These are phyloP conservation scores for Molorchus minor DNA, from an alignment of 2,888 invertebrate species.

Conservation along the genomic window DNA sequence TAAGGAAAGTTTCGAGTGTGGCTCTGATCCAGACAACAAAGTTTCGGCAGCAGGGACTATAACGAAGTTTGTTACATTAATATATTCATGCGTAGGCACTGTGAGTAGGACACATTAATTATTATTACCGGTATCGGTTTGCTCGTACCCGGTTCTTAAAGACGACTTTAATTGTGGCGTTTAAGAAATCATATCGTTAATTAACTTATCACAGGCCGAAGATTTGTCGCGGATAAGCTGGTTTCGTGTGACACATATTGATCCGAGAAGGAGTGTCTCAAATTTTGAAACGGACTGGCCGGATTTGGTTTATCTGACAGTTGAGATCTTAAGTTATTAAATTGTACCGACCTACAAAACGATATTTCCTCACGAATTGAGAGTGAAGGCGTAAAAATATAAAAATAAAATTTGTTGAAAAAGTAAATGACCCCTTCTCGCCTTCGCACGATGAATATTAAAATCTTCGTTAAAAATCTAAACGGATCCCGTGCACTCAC, in stretches of 20 bases:
- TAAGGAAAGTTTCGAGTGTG: slow-evolving; percentile 5
- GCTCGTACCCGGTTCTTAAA: neutral
- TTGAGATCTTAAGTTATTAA: neutral
- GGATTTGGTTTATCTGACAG: neutral
- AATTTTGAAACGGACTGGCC: neutral
- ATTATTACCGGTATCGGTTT: no score
- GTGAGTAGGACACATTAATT: no score
- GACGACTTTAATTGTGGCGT: neutral
- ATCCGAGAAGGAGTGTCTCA: neutral
- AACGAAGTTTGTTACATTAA: neutral
- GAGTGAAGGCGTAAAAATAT: no score
- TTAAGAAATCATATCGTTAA: neutral
- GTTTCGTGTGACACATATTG: neutral
- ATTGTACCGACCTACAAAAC: neutral
- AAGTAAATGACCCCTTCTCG: no score
- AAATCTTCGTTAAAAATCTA: no score
- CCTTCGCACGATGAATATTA: no score
- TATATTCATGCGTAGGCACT: no score
- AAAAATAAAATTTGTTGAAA: no score
- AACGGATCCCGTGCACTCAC: no score
- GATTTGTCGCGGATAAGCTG: neutral
- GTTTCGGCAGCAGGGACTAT: neutral
- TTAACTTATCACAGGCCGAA: neutral
- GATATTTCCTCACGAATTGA: neutral
- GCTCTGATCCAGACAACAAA: neutral